phyloP scores from a whole-genome alignment of 2,113 vertebrate species.

The Cariama cristata region DNA sequence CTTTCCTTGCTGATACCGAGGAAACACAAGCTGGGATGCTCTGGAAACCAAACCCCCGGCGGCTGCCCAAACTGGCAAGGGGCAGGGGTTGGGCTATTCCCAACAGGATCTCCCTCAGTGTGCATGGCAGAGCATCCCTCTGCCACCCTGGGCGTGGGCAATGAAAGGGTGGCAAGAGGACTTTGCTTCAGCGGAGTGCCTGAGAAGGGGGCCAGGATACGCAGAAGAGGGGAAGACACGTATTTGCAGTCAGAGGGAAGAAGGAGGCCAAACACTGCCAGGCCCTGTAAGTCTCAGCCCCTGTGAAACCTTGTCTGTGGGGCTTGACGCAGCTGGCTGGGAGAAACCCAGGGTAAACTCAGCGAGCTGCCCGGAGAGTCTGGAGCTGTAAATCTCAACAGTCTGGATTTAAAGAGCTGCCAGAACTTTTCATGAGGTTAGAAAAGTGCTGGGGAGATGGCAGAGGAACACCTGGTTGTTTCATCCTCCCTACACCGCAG shows the following conservation, averaged over 20 bases:
- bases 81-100: not conserved
- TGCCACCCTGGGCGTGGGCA: not conserved
- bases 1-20: not conserved
- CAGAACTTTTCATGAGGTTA: slow-evolving; percentile 24
- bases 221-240: not conserved
- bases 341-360: slow-evolving; percentile 3
- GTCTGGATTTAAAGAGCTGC: slow-evolving; percentile 37
- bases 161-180: not conserved
- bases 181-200: not conserved
- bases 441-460: not conserved
- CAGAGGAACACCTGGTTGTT: slow-evolving; percentile 10
- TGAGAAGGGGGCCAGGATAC: not conserved
- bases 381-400: slow-evolving; percentile 36
- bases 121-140: not conserved
- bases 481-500: not conserved
- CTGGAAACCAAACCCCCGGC: not conserved
- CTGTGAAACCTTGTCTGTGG: not conserved
- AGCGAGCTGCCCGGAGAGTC: not conserved
- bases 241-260: not conserved
- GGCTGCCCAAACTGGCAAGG: not conserved
- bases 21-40: not conserved
- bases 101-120: not conserved
- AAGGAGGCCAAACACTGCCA: not conserved
- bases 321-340: not conserved
- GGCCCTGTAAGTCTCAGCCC: accelerated